Evolutionary conservation across 1,140 invertebrate species (phyloP).

Genomic region (Pachyrhynchus sulphureomaculatus): DNA sequence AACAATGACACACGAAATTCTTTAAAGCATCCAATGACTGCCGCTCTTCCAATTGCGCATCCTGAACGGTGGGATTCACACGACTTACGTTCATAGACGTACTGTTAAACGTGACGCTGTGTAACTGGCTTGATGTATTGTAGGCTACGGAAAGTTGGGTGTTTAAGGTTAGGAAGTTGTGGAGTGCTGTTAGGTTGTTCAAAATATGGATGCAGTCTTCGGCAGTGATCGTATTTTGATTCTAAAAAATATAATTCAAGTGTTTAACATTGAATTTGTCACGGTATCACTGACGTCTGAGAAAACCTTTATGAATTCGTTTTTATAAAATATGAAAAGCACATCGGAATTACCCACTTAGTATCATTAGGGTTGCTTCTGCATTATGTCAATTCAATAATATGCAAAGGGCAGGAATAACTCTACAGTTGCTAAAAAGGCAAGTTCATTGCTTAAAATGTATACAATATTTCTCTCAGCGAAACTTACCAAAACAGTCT

Average conservation of each 20-base stretch:
- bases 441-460: too few relatives aligned
- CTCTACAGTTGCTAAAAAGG: too few relatives aligned
- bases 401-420: too few relatives aligned
- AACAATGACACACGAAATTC: conserved; percentile 75
- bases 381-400: too few relatives aligned
- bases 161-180: conserved; percentile 66
- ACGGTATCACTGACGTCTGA: too few relatives aligned
- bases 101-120: conserved; percentile 13
- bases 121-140: background rate
- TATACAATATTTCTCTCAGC: too few relatives aligned
- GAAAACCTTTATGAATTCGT: too few relatives aligned
- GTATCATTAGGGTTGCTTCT: too few relatives aligned
- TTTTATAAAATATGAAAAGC: too few relatives aligned
- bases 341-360: too few relatives aligned
- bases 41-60: conserved; percentile 57
- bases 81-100: conserved; percentile 31
- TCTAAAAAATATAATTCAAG: conserved; percentile 30
- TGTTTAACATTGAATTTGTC: too few relatives aligned
- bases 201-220: conserved; percentile 62
- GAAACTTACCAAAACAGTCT: conserved; percentile 64
- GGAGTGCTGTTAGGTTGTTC: conserved; percentile 62
- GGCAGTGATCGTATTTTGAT: conserved; percentile 55
- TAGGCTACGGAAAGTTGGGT: conserved; percentile 51
- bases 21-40: conserved; percentile 77
- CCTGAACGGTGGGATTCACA: conserved; percentile 42